These are phyloP conservation scores for Hemichromis elongatus DNA, from an alignment of 2,113 vertebrate genomes.

Conservation along the genomic window DNA sequence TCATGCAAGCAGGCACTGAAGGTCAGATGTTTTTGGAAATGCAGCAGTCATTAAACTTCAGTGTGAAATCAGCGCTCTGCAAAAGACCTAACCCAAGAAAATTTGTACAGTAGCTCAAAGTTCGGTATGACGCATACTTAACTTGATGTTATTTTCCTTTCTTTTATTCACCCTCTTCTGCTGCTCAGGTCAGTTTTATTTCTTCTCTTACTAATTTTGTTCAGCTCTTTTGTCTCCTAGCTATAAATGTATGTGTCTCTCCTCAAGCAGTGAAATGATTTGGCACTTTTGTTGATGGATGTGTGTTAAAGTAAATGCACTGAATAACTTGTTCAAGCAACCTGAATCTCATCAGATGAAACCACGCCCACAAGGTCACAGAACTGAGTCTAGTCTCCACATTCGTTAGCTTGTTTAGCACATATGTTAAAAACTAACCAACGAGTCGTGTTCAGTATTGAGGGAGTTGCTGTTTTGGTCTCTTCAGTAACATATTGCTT, in stretches of 20 bases:
- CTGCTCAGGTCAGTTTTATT: not conserved
- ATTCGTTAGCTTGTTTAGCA: not conserved
- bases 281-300: too few species aligned
- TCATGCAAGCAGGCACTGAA: not conserved
- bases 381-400: not conserved
- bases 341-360: not conserved
- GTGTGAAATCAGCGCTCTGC: rapidly evolving
- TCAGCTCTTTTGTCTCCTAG: not conserved
- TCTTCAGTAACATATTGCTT: not conserved
- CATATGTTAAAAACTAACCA: not conserved
- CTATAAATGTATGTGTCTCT: too few species aligned
- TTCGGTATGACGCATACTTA: not conserved
- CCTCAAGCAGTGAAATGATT: too few species aligned
- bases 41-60: not conserved
- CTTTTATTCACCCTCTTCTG: not conserved
- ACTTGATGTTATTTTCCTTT: not conserved
- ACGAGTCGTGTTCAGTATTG: not conserved
- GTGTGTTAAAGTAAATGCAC: not conserved
- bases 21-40: not conserved
- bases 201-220: not conserved
- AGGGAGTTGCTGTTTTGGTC: not conserved
- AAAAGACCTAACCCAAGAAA: not conserved
- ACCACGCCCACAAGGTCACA: not conserved
- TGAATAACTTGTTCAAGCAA: not conserved
- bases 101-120: not conserved